Evolutionary conservation across 2,113 vertebrate genomes (phyloP).

Genomic region (Syngnathus typhle): DNA sequence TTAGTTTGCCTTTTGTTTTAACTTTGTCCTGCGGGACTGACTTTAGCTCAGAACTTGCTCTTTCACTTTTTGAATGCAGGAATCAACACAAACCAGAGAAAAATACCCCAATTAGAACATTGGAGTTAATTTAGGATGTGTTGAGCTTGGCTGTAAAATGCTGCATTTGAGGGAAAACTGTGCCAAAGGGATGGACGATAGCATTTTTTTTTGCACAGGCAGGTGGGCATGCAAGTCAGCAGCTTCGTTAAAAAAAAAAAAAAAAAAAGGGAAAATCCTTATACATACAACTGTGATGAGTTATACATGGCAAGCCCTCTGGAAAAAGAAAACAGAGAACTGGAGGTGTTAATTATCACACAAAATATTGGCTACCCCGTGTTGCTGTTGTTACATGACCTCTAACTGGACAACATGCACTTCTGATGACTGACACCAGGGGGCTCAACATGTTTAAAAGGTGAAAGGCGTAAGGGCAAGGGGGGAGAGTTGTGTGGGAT

Average conservation of each 20-base stretch:
- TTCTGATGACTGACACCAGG: slow-evolving; percentile 39
- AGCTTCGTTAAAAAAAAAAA: slow-evolving; percentile 43
- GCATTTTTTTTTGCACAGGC: slow-evolving; percentile 67
- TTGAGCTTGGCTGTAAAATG: slow-evolving; percentile 68
- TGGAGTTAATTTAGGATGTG: slow-evolving; percentile 49
- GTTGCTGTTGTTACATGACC: slow-evolving; percentile 10
- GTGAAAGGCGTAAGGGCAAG: slow-evolving; percentile 49
- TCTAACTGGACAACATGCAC: slow-evolving; percentile 44
- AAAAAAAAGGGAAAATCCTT: slow-evolving; percentile 31
- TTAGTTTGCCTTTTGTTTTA: slow-evolving; percentile 23
- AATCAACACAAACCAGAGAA: slow-evolving; percentile 23
- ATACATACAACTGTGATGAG: slow-evolving; percentile 76
- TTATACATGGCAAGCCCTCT: slow-evolving; percentile 77
- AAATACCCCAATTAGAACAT: slow-evolving; percentile 28
- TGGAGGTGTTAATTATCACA: slow-evolving; percentile 69
- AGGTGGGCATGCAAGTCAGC: slow-evolving; percentile 70
- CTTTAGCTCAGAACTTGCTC: slow-evolving; percentile 6
- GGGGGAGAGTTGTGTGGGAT: background rate
- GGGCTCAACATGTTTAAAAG: slow-evolving; percentile 41
- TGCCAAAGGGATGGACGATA: slow-evolving; percentile 65
- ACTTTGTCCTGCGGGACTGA: slow-evolving; percentile 19
- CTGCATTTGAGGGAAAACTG: slow-evolving; percentile 63
- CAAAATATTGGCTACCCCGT: slow-evolving; percentile 38
- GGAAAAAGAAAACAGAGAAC: slow-evolving; percentile 71
- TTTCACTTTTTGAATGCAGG: slow-evolving; percentile 9